Evolutionary conservation across 1,140 invertebrate genomes (phyloP).

Genomic region (Teleogryllus occipitalis): DNA sequence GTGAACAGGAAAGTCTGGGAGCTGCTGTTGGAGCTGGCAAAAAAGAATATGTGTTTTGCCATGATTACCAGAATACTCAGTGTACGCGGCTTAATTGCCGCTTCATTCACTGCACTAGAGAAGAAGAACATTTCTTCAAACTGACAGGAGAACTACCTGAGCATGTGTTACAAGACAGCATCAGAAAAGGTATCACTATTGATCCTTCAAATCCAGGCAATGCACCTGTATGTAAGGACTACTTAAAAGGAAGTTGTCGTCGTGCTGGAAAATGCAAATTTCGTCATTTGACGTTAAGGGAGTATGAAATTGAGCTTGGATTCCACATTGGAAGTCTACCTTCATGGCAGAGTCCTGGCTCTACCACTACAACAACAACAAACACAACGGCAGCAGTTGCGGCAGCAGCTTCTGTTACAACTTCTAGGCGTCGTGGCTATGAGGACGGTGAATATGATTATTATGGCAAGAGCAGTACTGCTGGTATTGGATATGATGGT

Average conservation of each 20-base stretch:
- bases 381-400: background rate
- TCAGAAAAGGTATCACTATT: constrained; percentile 25
- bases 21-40: constrained; percentile 14
- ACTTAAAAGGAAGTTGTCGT: constrained; percentile 63
- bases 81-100: constrained; percentile 57
- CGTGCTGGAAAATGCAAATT: constrained; percentile 45
- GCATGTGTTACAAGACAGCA: constrained; percentile 38
- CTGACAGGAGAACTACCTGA: constrained; percentile 55
- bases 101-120: constrained; percentile 69
- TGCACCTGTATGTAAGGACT: constrained; percentile 67
- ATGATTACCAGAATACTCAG: constrained; percentile 72
- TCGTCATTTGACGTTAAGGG: constrained; percentile 42
- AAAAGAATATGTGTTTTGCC: constrained; percentile 55
- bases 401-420: background rate
- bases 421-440: background rate
- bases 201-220: constrained; percentile 27
- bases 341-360: background rate
- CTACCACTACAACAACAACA: background rate
- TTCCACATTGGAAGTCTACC: background rate
- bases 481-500: constrained; percentile 7
- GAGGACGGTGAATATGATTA: constrained; percentile 1
- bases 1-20: constrained; percentile 31
- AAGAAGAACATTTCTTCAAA: constrained; percentile 68
- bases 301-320: constrained; percentile 36
- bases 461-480: background rate